A percentile compares a stretch with the other conserved stretches of the same genome.
These are phyloP conservation scores for Champsocephalus esox DNA, from an alignment of 2,797 vertebrate genomes.

Conservation along the genomic window DNA sequence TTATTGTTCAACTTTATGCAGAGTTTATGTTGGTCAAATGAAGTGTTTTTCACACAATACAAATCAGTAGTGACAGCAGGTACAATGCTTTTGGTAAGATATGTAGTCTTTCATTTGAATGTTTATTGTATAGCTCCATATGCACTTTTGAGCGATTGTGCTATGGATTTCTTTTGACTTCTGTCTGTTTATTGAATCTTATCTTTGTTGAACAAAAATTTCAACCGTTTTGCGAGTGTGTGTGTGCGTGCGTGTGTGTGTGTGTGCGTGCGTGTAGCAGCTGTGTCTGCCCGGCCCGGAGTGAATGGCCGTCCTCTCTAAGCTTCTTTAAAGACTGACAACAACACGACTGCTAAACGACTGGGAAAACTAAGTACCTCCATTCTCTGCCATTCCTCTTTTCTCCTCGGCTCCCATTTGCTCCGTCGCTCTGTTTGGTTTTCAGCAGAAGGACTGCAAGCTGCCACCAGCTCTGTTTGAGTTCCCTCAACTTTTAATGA, in stretches of 20 bases:
- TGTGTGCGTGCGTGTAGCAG: constrained; percentile 31
- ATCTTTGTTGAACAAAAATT: not conserved
- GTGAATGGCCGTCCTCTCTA: constrained; percentile 65
- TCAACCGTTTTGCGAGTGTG: not conserved
- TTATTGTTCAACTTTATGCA: not conserved
- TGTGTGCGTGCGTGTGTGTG: constrained; percentile 23
- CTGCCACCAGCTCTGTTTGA: constrained; percentile 80
- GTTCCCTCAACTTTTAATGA: constrained; percentile 81
- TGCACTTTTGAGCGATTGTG: not conserved
- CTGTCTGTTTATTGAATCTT: not conserved
- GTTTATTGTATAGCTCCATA: not conserved
- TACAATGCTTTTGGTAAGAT: not conserved
- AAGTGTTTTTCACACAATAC: not conserved
- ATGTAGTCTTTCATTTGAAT: not conserved
- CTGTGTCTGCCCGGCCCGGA: constrained; percentile 60
- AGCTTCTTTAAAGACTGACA: constrained; percentile 71
- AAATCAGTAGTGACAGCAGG: not conserved
- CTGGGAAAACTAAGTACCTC: constrained; percentile 75
- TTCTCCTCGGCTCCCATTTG: constrained; percentile 57
- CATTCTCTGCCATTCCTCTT: constrained; percentile 68
- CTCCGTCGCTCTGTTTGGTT: constrained; percentile 70
- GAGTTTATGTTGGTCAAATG: not conserved
- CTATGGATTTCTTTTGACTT: not conserved
- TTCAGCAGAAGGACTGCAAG: constrained; percentile 69
- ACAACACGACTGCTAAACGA: constrained; percentile 72